Percentiles rank a stretch among this genome's conserved stretches.
These are phyloP conservation scores for Danionella dracula DNA, from an alignment of 2,797 vertebrate species.

Conservation along the genomic window DNA sequence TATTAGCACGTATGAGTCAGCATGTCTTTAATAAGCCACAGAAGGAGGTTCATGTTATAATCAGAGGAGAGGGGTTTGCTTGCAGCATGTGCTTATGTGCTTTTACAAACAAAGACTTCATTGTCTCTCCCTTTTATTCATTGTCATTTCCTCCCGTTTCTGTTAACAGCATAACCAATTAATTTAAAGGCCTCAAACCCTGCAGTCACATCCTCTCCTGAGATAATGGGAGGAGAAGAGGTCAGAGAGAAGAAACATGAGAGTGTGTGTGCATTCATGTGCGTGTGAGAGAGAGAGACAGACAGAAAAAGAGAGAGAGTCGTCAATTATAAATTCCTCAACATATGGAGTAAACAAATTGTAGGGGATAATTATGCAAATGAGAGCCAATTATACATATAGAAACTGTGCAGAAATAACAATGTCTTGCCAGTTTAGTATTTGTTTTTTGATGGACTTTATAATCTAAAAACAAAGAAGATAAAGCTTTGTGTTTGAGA, in stretches of 20 bases:
- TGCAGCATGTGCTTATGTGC: not conserved
- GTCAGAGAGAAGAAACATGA: not conserved
- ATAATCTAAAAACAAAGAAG: not conserved
- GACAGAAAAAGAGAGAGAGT: not conserved
- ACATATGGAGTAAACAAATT: conserved; percentile 32
- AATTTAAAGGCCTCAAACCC: conserved; percentile 18
- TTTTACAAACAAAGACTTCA: conserved; percentile 11
- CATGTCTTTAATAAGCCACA: not conserved
- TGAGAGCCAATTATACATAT: conserved; percentile 12
- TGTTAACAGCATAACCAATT: conserved; percentile 27
- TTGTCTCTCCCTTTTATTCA: conserved; percentile 11
- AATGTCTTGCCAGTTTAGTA: not conserved
- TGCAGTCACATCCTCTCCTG: conserved; percentile 10
- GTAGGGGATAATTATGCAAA: conserved; percentile 14
- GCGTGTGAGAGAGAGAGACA: not conserved
- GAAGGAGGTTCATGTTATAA: not conserved
- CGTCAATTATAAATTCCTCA: conserved; percentile 25
- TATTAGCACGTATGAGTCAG: not conserved
- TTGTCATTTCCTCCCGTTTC: conserved; percentile 33
- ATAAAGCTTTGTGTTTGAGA: no score
- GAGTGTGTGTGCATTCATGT: no score
- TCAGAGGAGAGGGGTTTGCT: conserved; percentile 8
- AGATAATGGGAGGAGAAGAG: conserved; percentile 13
- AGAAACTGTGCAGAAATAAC: not conserved
- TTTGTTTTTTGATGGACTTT: not conserved